Percentiles rank a stretch among this genome's conserved stretches.
These are phyloP conservation scores for Pseudopleuronectes americanus DNA, from an alignment of 2,797 vertebrate genomes.

Conservation along the genomic window DNA sequence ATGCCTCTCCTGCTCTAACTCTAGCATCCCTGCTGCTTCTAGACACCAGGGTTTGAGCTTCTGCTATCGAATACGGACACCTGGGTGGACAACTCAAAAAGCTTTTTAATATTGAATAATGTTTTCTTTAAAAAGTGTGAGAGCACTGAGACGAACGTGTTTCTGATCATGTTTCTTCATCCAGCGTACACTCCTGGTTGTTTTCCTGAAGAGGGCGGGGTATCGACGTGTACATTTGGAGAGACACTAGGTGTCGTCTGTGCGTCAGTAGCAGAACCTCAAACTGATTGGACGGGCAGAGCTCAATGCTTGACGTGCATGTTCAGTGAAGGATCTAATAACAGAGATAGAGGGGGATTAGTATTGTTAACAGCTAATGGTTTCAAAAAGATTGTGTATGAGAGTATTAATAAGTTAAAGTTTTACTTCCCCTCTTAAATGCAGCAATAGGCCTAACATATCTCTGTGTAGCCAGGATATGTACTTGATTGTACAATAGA, in stretches of 20 bases:
- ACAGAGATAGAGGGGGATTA: constrained; percentile 35
- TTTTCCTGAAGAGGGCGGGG: constrained; percentile 6
- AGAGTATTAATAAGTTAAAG: constrained; percentile 22
- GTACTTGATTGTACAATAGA: constrained; percentile 41
- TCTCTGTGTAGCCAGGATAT: constrained; percentile 43
- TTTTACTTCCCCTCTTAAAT: constrained; percentile 45
- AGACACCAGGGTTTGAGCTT: constrained; percentile 93
- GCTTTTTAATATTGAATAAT: constrained; percentile 5
- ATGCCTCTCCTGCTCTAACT: constrained; percentile 94
- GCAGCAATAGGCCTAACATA: constrained; percentile 23
- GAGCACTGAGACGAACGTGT: constrained; percentile 1
- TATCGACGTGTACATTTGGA: constrained; percentile 24
- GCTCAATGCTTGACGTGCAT: constrained; percentile 96
- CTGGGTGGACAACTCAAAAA: constrained; percentile 20
- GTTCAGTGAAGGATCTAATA: constrained; percentile 70
- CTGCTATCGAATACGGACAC: constrained; percentile 89
- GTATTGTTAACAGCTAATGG: constrained; percentile 37
- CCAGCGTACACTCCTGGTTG: constrained; percentile 32
- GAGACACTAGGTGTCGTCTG: constrained; percentile 42
- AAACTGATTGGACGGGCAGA: constrained; percentile 91
- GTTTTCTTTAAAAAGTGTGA: background rate
- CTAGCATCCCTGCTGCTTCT: constrained; percentile 94
- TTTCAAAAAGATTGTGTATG: constrained; percentile 10
- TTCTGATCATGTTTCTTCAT: constrained; percentile 33
- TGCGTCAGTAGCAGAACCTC: constrained; percentile 97